A percentile compares a stretch with the other conserved stretches of the same genome.
Evolutionary conservation across 2,797 vertebrate species (phyloP).

Genomic region (Craterocephalus amniculus): DNA sequence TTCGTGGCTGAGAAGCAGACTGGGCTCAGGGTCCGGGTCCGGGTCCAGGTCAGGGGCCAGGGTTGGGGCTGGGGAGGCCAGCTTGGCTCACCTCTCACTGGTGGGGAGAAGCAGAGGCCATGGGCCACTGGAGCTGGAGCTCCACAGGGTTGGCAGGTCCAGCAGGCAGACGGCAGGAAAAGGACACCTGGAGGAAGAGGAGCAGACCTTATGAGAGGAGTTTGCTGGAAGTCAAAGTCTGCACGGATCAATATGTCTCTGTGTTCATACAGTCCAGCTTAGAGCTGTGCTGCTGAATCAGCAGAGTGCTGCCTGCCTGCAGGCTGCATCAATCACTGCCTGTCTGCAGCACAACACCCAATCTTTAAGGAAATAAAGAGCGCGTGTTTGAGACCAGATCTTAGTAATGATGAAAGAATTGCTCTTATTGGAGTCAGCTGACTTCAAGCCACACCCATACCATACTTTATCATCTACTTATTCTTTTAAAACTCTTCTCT

Average conservation of each 20-base stretch:
- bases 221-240: constrained; percentile 13
- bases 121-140: constrained; percentile 73
- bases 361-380: constrained; percentile 11
- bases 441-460: no score
- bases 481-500: no score
- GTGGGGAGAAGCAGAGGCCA: constrained; percentile 84
- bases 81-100: constrained; percentile 94
- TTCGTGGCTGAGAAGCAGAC: constrained; percentile 80
- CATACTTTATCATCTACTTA: no score
- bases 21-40: constrained; percentile 78
- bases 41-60: constrained; percentile 79
- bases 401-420: not conserved
- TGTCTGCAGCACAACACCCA: constrained; percentile 31
- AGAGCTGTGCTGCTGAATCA: constrained; percentile 47
- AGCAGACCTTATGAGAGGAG: not conserved
- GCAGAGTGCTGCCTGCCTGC: constrained; percentile 50
- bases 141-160: constrained; percentile 44
- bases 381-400: not conserved
- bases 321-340: constrained; percentile 30
- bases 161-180: not conserved
- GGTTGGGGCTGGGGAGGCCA: constrained; percentile 90
- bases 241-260: constrained; percentile 9
- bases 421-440: not conserved
- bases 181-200: constrained; percentile 25
- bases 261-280: constrained; percentile 40